Conservation (phyloP, 2,797 vertebrate species). For the Australoheros facetus region DNA sequence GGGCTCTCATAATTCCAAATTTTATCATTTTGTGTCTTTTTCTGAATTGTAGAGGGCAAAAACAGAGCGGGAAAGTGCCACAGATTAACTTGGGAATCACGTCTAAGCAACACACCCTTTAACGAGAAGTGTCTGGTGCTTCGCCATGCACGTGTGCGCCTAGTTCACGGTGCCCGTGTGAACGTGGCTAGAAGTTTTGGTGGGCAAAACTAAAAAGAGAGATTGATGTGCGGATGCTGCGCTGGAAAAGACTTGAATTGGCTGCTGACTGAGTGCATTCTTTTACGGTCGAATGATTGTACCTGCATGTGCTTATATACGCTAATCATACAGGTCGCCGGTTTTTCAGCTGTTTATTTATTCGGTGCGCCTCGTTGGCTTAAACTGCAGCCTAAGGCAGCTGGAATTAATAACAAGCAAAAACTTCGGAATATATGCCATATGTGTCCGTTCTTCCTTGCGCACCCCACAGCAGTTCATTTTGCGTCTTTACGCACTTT, state of each 20-base stretch:
- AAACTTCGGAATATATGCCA: background rate
- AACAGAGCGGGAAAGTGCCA: background rate
- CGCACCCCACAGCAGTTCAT: background rate
- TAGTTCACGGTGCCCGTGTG: background rate
- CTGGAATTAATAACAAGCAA: background rate
- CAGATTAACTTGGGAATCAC: constrained; percentile 41
- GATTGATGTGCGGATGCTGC: background rate
- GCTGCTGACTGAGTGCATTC: background rate
- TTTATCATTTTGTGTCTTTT: background rate
- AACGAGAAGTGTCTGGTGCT: background rate
- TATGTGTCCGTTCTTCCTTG: background rate
- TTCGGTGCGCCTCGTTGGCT: background rate
- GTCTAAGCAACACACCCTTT: background rate
- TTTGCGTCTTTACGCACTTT: constrained; percentile 39
- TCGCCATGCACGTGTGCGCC: constrained; percentile 23
- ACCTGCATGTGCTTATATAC: background rate
- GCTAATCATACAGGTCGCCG: background rate
- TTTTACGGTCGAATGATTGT: background rate
- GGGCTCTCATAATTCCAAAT: background rate
- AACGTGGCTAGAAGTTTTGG: constrained; percentile 34
- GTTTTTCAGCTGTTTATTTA: too few species aligned
- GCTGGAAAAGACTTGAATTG: background rate
- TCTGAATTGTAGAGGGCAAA: background rate
- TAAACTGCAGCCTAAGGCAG: background rate
- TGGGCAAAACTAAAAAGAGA: background rate